Evolutionary conservation across 2,888 invertebrate genomes (phyloP).

Genomic region (Camponotus fellah): DNA sequence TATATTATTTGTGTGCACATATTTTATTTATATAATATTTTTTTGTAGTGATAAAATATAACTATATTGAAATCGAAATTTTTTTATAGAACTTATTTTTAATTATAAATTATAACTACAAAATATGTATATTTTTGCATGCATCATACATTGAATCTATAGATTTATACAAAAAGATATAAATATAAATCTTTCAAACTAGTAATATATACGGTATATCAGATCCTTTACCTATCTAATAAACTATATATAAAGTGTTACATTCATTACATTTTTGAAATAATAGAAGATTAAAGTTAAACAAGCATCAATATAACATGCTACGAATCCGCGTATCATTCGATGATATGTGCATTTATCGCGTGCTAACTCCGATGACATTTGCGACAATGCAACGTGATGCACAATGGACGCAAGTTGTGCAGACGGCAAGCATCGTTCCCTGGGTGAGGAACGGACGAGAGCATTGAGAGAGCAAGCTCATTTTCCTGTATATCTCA

Average conservation of each 20-base stretch:
- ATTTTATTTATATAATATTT: not conserved
- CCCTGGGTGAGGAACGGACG: constrained; percentile 57
- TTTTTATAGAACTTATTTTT: not conserved
- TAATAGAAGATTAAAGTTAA: not conserved
- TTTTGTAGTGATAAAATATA: not conserved
- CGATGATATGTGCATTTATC: constrained; percentile 28
- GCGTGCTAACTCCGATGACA: constrained; percentile 55
- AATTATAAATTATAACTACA: not conserved
- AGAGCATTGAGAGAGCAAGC: constrained; percentile 57
- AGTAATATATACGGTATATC: not conserved
- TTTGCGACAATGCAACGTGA: constrained; percentile 64
- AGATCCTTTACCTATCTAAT: not conserved
- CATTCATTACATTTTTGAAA: not conserved
- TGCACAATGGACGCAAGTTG: constrained; percentile 66
- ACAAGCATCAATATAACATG: constrained; percentile 22
- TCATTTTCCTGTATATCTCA: constrained; percentile 55
- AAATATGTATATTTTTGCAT: not conserved
- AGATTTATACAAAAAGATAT: not conserved
- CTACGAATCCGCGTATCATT: constrained; percentile 4
- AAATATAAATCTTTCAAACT: not conserved
- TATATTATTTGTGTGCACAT: not conserved
- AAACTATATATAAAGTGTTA: not conserved
- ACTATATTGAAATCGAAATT: not conserved
- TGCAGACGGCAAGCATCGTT: constrained; percentile 43
- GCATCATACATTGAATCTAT: not conserved